A percentile compares a stretch with the other conserved stretches of the same genome.
Evolutionary conservation across 2,113 vertebrate genomes (phyloP).

Genomic region (Apodemus sylvaticus): DNA sequence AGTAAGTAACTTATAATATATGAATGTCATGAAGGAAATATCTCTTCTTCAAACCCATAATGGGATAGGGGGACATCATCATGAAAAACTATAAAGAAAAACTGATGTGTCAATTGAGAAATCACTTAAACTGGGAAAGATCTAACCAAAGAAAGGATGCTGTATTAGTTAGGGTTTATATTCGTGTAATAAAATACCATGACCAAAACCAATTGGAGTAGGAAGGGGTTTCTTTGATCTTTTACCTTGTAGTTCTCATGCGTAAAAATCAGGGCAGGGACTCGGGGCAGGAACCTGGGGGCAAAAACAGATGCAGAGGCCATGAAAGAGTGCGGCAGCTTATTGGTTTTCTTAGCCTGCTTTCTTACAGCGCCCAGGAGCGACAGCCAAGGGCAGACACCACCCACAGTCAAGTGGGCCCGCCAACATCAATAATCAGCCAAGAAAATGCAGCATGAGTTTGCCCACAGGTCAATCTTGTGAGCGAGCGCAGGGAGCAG

Average conservation of each 20-base stretch:
- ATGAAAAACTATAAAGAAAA: not conserved
- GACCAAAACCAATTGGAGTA: not conserved
- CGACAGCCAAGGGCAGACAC: not conserved
- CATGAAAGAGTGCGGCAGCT: too few species aligned
- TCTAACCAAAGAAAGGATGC: not conserved
- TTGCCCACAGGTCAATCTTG: not conserved
- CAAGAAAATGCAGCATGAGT: not conserved
- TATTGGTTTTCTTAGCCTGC: too few species aligned
- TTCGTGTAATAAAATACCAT: not conserved
- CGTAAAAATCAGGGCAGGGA: not conserved
- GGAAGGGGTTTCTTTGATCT: not conserved
- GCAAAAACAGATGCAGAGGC: not conserved
- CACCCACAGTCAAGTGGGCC: not conserved
- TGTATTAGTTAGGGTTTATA: not conserved
- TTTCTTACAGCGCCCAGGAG: not conserved
- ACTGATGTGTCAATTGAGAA: not conserved
- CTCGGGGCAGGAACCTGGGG: not conserved
- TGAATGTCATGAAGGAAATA: not conserved
- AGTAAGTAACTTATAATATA: not conserved
- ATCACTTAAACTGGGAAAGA: not conserved
- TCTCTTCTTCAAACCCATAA: not conserved
- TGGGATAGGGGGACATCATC: not conserved
- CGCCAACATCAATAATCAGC: not conserved
- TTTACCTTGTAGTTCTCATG: not conserved
- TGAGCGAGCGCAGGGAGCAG: too few species aligned